Evolutionary conservation across 2,797 vertebrate genomes (phyloP).

Genomic region (Cossypha polioptera): DNA sequence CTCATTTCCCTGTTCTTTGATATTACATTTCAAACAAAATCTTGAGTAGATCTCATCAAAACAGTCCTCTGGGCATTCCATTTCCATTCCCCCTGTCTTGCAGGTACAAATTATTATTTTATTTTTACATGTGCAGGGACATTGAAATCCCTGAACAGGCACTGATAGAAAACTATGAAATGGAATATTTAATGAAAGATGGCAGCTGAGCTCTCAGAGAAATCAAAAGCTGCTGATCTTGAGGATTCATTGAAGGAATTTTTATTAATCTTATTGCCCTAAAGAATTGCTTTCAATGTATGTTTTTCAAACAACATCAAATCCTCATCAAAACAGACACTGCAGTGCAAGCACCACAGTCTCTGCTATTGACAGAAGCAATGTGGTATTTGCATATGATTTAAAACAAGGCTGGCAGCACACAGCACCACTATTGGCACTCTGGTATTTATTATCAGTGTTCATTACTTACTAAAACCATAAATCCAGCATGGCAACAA

Average conservation of each 20-base stretch:
- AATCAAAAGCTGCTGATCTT: constrained; percentile 56
- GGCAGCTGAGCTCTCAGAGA: constrained; percentile 49
- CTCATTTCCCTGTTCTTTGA: constrained; percentile 44
- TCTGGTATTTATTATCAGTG: background rate
- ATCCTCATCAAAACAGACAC: constrained; percentile 19
- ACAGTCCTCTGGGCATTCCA: constrained; percentile 37
- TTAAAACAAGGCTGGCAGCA: background rate
- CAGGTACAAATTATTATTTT: constrained; percentile 66
- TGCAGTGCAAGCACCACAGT: background rate
- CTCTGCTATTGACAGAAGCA: constrained; percentile 25
- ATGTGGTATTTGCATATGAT: background rate
- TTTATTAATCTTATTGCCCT: constrained; percentile 66
- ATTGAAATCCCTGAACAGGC: constrained; percentile 4
- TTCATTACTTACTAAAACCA: background rate
- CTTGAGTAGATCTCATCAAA: constrained; percentile 59
- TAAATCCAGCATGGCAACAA: background rate
- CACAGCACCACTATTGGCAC: background rate
- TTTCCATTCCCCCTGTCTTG: constrained; percentile 26
- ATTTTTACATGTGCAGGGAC: constrained; percentile 48
- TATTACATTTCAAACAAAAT: constrained; percentile 58
- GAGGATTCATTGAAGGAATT: constrained; percentile 51
- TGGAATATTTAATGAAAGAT: constrained; percentile 65
- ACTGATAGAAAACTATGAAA: constrained; percentile 44
- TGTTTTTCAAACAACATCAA: constrained; percentile 55
- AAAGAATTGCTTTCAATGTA: constrained; percentile 47